phyloP scores from a whole-genome alignment of 2,888 invertebrate species.

The Phyllotreta cruciferae region DNA sequence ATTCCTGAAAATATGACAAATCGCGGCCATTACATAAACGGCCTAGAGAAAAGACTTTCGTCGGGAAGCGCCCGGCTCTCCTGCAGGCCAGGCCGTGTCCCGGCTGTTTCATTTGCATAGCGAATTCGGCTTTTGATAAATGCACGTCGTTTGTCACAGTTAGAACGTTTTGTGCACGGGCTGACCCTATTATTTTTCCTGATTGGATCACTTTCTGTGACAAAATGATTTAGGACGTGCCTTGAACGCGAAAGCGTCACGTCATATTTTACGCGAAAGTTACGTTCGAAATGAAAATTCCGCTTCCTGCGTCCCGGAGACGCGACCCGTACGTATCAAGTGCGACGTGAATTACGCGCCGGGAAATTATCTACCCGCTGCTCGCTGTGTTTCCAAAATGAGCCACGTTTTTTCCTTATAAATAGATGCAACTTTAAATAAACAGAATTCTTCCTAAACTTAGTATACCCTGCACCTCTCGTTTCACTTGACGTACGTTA shows the following conservation, averaged over 20 bases:
- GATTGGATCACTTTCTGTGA: slow-evolving; percentile 57
- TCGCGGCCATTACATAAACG: slow-evolving; percentile 17
- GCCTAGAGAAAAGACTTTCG: slow-evolving; percentile 18
- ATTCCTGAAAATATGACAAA: slow-evolving; percentile 5
- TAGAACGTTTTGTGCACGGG: slow-evolving; percentile 47
- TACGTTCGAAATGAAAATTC: slow-evolving; percentile 14
- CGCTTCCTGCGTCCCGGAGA: neutral
- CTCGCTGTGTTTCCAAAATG: slow-evolving; percentile 11
- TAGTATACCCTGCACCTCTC: too few species aligned
- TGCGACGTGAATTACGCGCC: slow-evolving; percentile 4
- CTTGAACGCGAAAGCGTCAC: slow-evolving; percentile 45
- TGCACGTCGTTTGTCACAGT: slow-evolving; percentile 48
- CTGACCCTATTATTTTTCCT: slow-evolving; percentile 57
- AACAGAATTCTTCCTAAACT: neutral
- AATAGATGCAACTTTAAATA: neutral
- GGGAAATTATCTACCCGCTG: slow-evolving; percentile 2
- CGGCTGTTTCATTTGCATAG: slow-evolving; percentile 44
- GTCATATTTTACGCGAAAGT: slow-evolving; percentile 17
- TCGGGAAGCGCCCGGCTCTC: slow-evolving; percentile 33
- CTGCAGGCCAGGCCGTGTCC: slow-evolving; percentile 36
- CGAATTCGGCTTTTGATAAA: slow-evolving; percentile 46
- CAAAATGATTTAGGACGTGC: slow-evolving; percentile 57
- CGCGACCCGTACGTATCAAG: slow-evolving; percentile 9
- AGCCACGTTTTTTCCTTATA: neutral
- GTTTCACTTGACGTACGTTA: too few species aligned